Evolutionary conservation across 2,888 invertebrate species (phyloP), one percentile per base, ranked within the genome.

Genomic region (Petrophora chlorosata): DNA sequence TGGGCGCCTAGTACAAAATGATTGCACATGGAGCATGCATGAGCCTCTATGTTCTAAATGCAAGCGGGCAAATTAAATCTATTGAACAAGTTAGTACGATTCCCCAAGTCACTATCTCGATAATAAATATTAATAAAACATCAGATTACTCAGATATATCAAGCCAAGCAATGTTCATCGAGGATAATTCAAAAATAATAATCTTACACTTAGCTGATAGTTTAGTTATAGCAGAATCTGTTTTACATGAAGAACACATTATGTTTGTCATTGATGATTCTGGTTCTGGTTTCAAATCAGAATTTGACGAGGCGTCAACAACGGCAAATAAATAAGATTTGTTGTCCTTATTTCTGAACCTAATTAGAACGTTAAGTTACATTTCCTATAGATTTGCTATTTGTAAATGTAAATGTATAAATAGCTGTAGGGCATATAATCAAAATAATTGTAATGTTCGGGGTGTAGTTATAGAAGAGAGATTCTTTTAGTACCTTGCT

Each of bases 1-100:
- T 76, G 73, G 73, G 72, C 68, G 76, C 70, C 71, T 73, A 73
- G 73, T 71, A 65, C 60, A 64, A 69, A 78, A 76, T 62, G 63
- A 65, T 61, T 68, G 67, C 67, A 65, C 67, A 69, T 73, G n/a
- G 63, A 57, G 63, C 66, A 58, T 66, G 66, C 70, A 75, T 72
- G 76, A n/a, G 70, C 67, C 66, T 68, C 56, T 53, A 53, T 61
- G 65, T 55, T 60, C 65, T 61, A 56, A 61, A 64, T 68, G 63
- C 57, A 72, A 65, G 59, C 71, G 58, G 73, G 67, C 70, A 75
- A 75, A 79, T 77, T 81, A 69, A 65, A 70, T 70, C 62, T 62
- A 70, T 63, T 68, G 57, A 53, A 59, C 59, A 53, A 58, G 40
- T 50, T 48, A 39, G 16, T 23, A 23, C 36, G 33, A 32, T 13